Percentiles rank a stretch among this genome's conserved stretches.
Evolutionary conservation across 2,888 invertebrate genomes (phyloP).

Genomic region (Tetrapedia diversipes): DNA sequence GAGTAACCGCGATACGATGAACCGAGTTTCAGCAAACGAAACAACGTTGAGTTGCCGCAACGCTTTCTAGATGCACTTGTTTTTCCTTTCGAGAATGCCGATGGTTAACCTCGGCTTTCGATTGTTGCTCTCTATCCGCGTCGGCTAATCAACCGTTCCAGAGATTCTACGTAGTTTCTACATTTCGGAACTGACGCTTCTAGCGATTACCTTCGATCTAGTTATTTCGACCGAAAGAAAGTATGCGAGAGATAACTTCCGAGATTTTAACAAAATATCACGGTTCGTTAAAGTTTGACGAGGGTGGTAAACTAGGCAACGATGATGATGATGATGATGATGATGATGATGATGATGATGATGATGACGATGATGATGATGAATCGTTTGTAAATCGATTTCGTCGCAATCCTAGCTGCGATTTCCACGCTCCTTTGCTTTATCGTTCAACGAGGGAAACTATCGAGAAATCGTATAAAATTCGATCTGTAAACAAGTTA

Average conservation of each 20-base stretch:
- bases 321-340: constrained; percentile 48
- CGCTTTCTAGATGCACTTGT: constrained; percentile 40
- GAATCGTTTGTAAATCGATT: constrained; percentile 21
- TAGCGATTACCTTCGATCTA: too few species aligned
- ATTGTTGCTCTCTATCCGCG: background rate
- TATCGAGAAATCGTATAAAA: background rate
- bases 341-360: constrained; percentile 45
- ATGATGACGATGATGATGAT: constrained; percentile 48
- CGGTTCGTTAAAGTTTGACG: constrained; percentile 53
- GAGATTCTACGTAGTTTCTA: too few species aligned
- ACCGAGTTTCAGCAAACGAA: constrained; percentile 28
- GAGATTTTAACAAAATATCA: background rate
- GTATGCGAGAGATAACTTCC: background rate
- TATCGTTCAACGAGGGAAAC: constrained; percentile 9
- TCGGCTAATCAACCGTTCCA: too few species aligned
- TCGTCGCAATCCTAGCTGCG: constrained; percentile 1
- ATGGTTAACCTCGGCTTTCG: constrained; percentile 6
- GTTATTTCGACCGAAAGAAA: background rate
- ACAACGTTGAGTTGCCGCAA: constrained; percentile 13
- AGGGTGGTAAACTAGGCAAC: constrained; percentile 22
- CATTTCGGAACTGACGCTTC: too few species aligned
- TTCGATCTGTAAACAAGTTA: background rate
- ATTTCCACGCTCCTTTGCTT: constrained; percentile 23
- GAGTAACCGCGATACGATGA: constrained; percentile 10
- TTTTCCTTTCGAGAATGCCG: constrained; percentile 17